phyloP scores from a whole-genome alignment of 2,888 invertebrate species.

The Caenorhabditis drosophilae region DNA sequence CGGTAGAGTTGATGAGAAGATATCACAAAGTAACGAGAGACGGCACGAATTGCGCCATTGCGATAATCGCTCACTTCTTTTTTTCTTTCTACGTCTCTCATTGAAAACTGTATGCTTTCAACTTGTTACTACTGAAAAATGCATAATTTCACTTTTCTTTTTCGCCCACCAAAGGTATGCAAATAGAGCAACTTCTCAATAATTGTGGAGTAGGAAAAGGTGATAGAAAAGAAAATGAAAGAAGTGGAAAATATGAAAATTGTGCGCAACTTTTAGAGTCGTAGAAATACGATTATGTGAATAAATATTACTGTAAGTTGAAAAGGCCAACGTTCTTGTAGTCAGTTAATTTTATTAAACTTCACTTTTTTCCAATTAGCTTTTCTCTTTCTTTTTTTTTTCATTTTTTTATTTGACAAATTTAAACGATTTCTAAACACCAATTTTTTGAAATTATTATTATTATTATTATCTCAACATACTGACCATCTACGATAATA shows the following conservation, averaged over 20 bases:
- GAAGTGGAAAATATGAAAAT: too few species aligned
- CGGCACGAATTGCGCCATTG: neutral
- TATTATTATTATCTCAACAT: too few species aligned
- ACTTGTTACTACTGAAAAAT: slow-evolving; percentile 36
- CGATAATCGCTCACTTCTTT: neutral
- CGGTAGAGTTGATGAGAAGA: neutral
- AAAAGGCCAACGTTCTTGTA: neutral
- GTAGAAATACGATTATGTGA: too few species aligned
- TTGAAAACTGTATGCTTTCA: slow-evolving; percentile 32
- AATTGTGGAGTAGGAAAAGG: too few species aligned
- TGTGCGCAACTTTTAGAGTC: too few species aligned
- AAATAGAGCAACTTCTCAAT: slow-evolving; percentile 1
- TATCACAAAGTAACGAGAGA: neutral
- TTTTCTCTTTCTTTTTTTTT: neutral
- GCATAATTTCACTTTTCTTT: slow-evolving; percentile 16
- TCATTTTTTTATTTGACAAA: neutral
- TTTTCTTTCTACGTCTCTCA: too few species aligned
- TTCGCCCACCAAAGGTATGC: neutral
- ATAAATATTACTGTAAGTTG: neutral
- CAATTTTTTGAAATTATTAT: too few species aligned
- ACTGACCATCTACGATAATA: too few species aligned
- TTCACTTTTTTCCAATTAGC: neutral
- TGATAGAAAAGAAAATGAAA: too few species aligned
- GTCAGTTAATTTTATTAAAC: neutral
- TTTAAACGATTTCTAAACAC: too few species aligned